A percentile compares a stretch with the other conserved stretches of the same genome.
Conservation (phyloP, 2,888 invertebrate genomes). For the Folsomia manolachei region DNA sequence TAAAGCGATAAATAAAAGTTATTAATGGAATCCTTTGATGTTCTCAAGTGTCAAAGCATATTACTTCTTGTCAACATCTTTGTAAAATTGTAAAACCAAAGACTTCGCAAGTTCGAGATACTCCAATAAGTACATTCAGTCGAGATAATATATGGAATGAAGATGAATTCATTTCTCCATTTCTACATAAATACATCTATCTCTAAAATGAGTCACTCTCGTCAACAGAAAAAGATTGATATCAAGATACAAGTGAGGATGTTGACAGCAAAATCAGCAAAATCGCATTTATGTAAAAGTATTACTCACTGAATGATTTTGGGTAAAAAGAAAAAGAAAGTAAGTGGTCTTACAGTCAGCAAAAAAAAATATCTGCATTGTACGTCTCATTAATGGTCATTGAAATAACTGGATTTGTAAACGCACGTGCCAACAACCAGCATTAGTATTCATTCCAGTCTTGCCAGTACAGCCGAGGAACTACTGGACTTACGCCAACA, state of each 20-base stretch:
- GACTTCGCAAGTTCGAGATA: not conserved
- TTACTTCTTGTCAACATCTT: slow-evolving; percentile 1
- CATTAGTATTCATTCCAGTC: not conserved
- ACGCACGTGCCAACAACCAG: slow-evolving; percentile 16
- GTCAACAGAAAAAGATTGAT: not conserved
- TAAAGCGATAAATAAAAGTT: not conserved
- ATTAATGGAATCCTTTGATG: not conserved
- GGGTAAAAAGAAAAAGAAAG: too few species aligned
- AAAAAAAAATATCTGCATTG: too few species aligned
- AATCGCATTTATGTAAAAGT: too few species aligned
- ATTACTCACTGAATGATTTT: too few species aligned
- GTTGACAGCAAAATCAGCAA: too few species aligned
- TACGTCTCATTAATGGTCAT: not conserved
- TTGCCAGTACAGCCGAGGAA: slow-evolving; percentile 9
- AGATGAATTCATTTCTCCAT: too few species aligned
- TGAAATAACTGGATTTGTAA: slow-evolving; percentile 16
- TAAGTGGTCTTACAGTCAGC: too few species aligned
- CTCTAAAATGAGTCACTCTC: not conserved
- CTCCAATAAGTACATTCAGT: not conserved
- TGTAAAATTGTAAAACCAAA: not conserved
- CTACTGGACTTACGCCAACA: slow-evolving; percentile 35
- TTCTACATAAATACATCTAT: not conserved
- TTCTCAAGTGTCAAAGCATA: not conserved
- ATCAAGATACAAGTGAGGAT: not conserved
- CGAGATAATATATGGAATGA: too few species aligned